Conservation (phyloP, 1,140 invertebrate genomes). For the Nasonia vitripennis region DNA sequence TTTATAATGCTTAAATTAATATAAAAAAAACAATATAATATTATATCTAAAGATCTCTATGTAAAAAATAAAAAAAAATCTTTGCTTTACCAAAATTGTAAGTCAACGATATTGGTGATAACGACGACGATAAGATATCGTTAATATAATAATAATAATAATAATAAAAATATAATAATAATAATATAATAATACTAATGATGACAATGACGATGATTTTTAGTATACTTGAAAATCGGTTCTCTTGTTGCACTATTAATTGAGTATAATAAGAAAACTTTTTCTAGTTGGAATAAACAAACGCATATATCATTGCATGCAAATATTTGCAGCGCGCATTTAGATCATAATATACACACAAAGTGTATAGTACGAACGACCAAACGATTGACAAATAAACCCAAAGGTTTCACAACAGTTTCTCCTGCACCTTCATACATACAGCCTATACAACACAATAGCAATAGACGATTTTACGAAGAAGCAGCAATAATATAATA, state of each 20-base stretch:
- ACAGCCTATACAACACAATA: conserved; percentile 42
- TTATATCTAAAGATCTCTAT: conserved; percentile 27
- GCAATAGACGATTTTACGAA: conserved; percentile 36
- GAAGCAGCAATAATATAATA: conserved; percentile 24
- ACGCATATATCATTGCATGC: conserved; percentile 11
- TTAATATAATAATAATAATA: conserved; percentile 26
- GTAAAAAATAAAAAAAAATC: conserved; percentile 37
- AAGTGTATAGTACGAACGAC: conserved; percentile 30
- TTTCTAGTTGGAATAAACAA: conserved; percentile 31
- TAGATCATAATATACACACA: conserved; percentile 19
- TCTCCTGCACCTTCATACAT: conserved; percentile 46
- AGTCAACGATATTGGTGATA: conserved; percentile 35
- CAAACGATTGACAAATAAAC: conserved; percentile 44
- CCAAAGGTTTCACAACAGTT: conserved; percentile 44
- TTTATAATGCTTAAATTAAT: conserved; percentile 38
- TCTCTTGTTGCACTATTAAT: conserved; percentile 14
- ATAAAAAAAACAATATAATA: conserved; percentile 26
- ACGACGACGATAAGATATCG: conserved; percentile 31
- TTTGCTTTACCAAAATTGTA: conserved; percentile 34
- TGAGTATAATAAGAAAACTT: conserved; percentile 28
- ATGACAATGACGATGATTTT: conserved; percentile 37
- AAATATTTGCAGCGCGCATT: conserved; percentile 22
- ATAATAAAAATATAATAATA: conserved; percentile 38
- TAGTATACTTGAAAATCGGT: conserved; percentile 25
- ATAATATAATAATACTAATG: conserved; percentile 27